Percentiles rank a stretch among this genome's conserved stretches.
phyloP scores from a whole-genome alignment of 1,140 invertebrate genomes.

The Globodera rostochiensis region DNA sequence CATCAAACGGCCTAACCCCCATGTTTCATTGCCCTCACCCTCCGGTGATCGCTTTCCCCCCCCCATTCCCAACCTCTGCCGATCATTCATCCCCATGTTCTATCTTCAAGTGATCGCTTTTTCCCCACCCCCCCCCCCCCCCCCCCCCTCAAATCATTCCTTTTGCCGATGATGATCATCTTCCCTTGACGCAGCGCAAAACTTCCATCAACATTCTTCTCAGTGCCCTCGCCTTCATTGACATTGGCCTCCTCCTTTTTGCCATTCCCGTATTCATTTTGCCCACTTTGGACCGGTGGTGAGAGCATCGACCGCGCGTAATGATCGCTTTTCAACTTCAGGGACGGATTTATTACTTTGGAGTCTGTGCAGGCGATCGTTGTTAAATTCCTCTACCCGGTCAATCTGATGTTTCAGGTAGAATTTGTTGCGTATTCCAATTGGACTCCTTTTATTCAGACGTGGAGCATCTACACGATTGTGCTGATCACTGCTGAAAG shows the following conservation, averaged over 20 bases:
- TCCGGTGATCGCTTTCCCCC: not conserved
- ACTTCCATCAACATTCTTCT: constrained; percentile 53
- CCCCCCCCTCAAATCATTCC: no score
- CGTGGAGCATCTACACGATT: constrained; percentile 50
- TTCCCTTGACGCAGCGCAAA: constrained; percentile 7
- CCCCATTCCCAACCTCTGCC: no score
- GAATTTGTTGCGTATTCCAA: no score
- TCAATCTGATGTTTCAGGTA: constrained; percentile 57
- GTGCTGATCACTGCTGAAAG: constrained; percentile 24
- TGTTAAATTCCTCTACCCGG: constrained; percentile 59
- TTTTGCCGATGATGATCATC: no score
- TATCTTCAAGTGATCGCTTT: no score
- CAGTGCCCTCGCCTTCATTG: constrained; percentile 49
- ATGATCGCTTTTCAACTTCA: constrained; percentile 6
- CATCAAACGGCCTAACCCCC: no score
- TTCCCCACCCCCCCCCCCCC: no score
- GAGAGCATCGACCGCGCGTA: not conserved
- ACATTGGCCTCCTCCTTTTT: constrained; percentile 52
- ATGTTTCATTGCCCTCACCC: no score
- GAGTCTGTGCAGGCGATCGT: constrained; percentile 46
- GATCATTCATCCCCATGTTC: no score
- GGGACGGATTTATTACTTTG: constrained; percentile 12
- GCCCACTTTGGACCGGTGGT: constrained; percentile 52
- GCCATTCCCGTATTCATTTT: constrained; percentile 57
- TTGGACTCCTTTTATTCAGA: constrained; percentile 37